Evolutionary conservation across 2,797 vertebrate species (phyloP), one percentile per base, ranked within the genome.

Genomic region (Muscicapa striata): DNA sequence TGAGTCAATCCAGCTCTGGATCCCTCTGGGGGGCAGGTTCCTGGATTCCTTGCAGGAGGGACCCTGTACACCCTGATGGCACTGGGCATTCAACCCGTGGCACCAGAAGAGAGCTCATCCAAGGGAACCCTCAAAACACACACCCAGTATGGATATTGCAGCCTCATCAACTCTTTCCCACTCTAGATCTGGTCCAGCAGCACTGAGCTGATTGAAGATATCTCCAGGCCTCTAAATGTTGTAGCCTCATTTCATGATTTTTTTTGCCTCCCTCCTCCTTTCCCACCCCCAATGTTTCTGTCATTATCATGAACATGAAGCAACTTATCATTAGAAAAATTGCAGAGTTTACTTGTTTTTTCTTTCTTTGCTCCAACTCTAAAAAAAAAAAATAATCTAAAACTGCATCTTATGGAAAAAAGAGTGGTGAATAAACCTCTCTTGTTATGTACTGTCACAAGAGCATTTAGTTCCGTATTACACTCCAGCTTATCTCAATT

Each of bases 221-320:
- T 5, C 13, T 82, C 26, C 74, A 81, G 32, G 22, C 8, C 22
- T 87, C 59, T 83, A 45, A 48, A 36, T 23, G 4, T 29, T 75
- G 15, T 24, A 68, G 23, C 3, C 4, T 6, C 14, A 0, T 61
- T 73, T 78, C 4, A 5, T 6, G 3, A 2, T 17, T 45, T 57
- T 84, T 84, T 89, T 85, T 55, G 2, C 5, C 8, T 30, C 7
- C 17, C 11, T 64, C 6, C 4, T 58, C 38, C 18, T 13, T 78
- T 64, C 22, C 30, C 3, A 16, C 2, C 6, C 6, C 3, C 46
- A 49, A 57, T 55, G 41, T 69, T 82, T 74, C 67, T 84, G 11
- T 32, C 29, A 34, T 48, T 79, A 9, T 22, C 36, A n/a, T 11
- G 34, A n/a, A 34, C 14, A 41, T 29, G 34, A 67, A 84, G 17